Base-by-base conservation (phyloP, 2,113 vertebrate species). In the Syrrhaptes paradoxus region DNA sequence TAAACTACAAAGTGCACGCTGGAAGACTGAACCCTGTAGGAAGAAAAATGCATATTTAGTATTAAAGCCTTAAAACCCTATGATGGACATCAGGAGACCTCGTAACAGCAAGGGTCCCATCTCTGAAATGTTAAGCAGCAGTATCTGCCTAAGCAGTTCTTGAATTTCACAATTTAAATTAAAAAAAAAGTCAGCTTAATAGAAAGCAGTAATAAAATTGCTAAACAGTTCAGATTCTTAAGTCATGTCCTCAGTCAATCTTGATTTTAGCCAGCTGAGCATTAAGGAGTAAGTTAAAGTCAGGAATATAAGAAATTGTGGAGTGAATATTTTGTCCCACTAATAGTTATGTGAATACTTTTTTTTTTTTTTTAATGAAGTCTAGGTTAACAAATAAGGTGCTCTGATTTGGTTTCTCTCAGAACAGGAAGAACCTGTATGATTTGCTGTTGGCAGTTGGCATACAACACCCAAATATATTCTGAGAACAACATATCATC, bases 391-490 rank as follows among this genome's bases (percentile, higher is more conserved):
- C 55, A 90, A 88, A 55, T 90, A 76, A 85, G 59, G 48, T 84
- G 32, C 48, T 86, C 38, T 82, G 78, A 89, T 84, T 90, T 92
- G 45, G 52, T 95, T 89, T 95, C 84, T 85, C 48, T 72, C 62
- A 55, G 57, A 92, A 94, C 95, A 82, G 84, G 96, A 92, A 95
- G 80, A 95, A 95, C 95, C 87, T 95, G 94, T 95, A 85, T 91
- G 89, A 87, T 85, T 95, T 95, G 96, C 93, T 97, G 70, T 68
- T 95, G 93, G 95, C 96, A 91, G 61, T 95, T 96, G 80, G 91
- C 94, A 63, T 75, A 36, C 54, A 87, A 61, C 61, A 89, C 74
- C 65, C 57, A 81, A 3, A 52, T 95, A 31, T 54, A 84, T 81
- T 81, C 86, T 89, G 89, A 87, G 89, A 89, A 77, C 58, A 95